Percentiles rank a stretch among this genome's conserved stretches.
Conservation (phyloP, 2,113 vertebrate species). For the Opisthocomus hoazin region DNA sequence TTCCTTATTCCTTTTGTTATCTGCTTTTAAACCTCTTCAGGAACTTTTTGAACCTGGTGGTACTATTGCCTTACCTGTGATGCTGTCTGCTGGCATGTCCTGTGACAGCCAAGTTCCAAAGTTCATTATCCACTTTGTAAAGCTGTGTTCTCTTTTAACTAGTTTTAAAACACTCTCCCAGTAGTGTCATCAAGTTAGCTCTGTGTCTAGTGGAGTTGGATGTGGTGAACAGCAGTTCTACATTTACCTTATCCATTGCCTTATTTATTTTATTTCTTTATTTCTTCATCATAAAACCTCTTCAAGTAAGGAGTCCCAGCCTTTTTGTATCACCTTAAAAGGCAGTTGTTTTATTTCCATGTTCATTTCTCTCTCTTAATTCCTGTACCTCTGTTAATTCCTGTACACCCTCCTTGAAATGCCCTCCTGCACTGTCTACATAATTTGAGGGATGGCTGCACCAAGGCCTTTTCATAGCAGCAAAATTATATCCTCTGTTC, state of each 20-base stretch:
- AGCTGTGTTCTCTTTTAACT: background rate
- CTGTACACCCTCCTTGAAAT: background rate
- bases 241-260: background rate
- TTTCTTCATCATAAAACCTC: background rate
- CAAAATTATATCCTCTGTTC: background rate
- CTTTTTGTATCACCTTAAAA: background rate
- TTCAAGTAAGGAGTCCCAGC: background rate
- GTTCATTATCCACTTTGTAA: background rate
- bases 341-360: background rate
- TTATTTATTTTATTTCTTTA: background rate
- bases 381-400: background rate
- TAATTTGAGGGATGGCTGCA: background rate
- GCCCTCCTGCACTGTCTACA: background rate
- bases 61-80: background rate
- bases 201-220: background rate
- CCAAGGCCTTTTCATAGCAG: background rate
- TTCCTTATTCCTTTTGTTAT: background rate
- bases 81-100: accelerated
- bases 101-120: background rate
- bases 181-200: background rate
- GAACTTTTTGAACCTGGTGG: background rate
- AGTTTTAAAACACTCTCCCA: background rate
- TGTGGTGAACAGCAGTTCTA: background rate
- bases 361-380: background rate
- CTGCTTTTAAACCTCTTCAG: background rate